Conservation (phyloP, 2,888 invertebrate species). For the Caenorhabditis imperialis region DNA sequence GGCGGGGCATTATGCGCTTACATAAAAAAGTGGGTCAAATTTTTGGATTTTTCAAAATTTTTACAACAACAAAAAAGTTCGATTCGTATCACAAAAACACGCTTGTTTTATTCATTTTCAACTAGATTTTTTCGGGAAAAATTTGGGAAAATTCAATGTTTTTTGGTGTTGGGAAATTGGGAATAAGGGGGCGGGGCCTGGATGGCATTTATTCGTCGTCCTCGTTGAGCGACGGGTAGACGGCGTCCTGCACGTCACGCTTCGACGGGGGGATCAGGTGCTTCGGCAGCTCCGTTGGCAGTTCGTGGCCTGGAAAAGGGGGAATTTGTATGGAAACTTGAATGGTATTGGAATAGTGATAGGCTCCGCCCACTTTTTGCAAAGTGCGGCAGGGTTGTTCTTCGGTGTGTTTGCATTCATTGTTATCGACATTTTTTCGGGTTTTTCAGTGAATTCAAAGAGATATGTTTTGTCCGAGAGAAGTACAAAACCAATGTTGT, state of each 20-base stretch:
- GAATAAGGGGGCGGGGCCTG: neutral
- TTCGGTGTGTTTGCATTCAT: no score
- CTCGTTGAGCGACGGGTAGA: conserved; percentile 66
- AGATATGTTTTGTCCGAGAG: no score
- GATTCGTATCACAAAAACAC: conserved; percentile 43
- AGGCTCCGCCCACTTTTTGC: no score
- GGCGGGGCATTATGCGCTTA: no score
- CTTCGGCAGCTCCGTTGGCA: conserved; percentile 73
- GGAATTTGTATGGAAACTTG: neutral
- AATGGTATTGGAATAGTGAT: no score
- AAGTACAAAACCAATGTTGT: no score
- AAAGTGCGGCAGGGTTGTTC: no score
- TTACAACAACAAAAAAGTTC: no score
- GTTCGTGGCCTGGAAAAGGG: conserved; percentile 70
- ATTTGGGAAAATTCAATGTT: neutral
- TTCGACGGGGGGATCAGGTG: conserved; percentile 77
- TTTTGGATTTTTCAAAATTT: no score
- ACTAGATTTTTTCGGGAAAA: conserved; percentile 21
- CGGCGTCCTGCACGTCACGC: conserved; percentile 61
- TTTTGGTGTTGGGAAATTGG: conserved; percentile 9
- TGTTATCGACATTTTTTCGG: no score
- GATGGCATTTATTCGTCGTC: conserved; percentile 37
- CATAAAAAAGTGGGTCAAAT: no score
- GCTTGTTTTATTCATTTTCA: conserved; percentile 21
- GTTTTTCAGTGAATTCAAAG: no score